Percentiles rank a stretch among this genome's conserved stretches.
These are phyloP conservation scores for Platichthys stellatus DNA, from an alignment of 2,113 vertebrate species.

Conservation along the genomic window DNA sequence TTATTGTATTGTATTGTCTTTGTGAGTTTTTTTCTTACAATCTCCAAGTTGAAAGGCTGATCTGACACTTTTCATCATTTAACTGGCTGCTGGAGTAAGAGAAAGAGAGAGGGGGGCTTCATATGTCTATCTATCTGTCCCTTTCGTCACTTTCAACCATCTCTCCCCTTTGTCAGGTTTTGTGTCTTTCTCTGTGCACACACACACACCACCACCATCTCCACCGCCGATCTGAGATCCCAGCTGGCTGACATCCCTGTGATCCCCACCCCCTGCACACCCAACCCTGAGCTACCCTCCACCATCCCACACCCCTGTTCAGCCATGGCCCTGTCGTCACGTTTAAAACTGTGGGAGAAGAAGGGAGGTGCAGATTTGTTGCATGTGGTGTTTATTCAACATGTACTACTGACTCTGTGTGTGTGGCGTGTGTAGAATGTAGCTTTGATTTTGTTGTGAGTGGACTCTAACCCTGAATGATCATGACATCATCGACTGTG, in stretches of 20 bases:
- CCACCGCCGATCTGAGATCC: slow-evolving; percentile 36
- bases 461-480: slow-evolving; percentile 18
- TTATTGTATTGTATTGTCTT: too few relatives aligned
- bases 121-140: background rate
- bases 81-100: background rate
- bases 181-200: slow-evolving; percentile 17
- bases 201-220: background rate
- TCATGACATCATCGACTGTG: background rate
- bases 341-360: slow-evolving; percentile 96
- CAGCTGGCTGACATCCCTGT: slow-evolving; percentile 59
- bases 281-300: slow-evolving; percentile 14
- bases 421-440: slow-evolving; percentile 3
- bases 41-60: background rate
- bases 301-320: slow-evolving; percentile 5
- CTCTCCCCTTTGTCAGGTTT: slow-evolving; percentile 45
- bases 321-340: slow-evolving; percentile 95
- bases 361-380: slow-evolving; percentile 88
- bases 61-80: background rate
- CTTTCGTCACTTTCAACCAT: slow-evolving; percentile 8
- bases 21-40: too few relatives aligned
- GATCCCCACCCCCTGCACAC: slow-evolving; percentile 20
- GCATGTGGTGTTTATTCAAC: slow-evolving; percentile 32
- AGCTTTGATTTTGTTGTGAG: background rate
- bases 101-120: background rate
- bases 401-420: background rate